Evolutionary conservation across 2,888 invertebrate genomes (phyloP).

Genomic region (Agelastica alni): DNA sequence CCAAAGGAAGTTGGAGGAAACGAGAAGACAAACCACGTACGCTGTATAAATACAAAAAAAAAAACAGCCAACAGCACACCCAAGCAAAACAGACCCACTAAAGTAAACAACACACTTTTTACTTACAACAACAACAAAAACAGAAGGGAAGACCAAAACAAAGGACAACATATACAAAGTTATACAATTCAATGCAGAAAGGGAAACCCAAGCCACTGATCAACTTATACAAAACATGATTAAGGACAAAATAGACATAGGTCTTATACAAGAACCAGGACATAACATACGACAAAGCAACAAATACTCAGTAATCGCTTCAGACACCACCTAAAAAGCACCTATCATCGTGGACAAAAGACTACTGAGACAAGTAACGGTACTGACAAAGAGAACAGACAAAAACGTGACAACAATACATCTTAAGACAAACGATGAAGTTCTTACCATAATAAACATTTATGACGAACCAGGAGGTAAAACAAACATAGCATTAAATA

Average conservation of each 20-base stretch:
- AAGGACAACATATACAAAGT: not conserved
- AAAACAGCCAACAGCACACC: no score
- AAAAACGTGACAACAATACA: not conserved
- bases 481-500: slow-evolving; percentile 1
- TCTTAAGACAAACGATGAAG: not conserved
- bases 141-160: no score
- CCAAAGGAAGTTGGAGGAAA: not conserved
- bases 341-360: not conserved
- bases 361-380: not conserved
- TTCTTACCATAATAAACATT: slow-evolving; percentile 2
- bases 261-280: not conserved
- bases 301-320: not conserved
- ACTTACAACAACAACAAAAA: no score
- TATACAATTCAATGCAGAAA: not conserved
- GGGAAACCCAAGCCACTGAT: not conserved
- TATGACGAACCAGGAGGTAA: slow-evolving; percentile 24
- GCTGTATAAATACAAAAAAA: not conserved
- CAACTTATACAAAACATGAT: not conserved
- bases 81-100: no score
- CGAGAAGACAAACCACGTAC: not conserved
- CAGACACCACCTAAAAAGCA: not conserved
- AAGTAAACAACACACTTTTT: no score
- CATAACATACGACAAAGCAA: not conserved
- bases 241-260: not conserved
- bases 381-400: not conserved